These are phyloP conservation scores for Drosophila quasianomalipes DNA, from an alignment of 2,888 invertebrate species.

Conservation along the genomic window DNA sequence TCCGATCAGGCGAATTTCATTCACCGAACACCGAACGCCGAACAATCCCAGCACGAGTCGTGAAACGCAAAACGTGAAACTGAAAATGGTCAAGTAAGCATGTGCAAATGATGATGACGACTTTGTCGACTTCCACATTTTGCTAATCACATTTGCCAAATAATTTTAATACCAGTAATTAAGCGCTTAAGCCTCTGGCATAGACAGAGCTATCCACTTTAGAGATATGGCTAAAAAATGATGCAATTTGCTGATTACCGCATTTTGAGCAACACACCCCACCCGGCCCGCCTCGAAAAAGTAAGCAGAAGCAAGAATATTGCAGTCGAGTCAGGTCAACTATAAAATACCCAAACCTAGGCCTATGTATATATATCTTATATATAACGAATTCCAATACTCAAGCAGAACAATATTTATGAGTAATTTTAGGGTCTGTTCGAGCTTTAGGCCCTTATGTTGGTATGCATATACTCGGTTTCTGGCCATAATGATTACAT, in stretches of 20 bases:
- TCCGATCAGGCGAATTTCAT: conserved; percentile 16
- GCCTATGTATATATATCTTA: background rate
- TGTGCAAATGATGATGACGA: conserved; percentile 25
- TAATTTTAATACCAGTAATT: conserved; percentile 58
- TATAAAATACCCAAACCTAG: background rate
- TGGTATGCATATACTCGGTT: background rate
- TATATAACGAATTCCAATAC: background rate
- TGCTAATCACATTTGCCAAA: conserved; percentile 54
- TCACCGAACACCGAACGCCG: background rate
- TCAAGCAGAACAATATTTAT: background rate
- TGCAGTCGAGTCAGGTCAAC: background rate
- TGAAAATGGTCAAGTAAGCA: conserved; percentile 14
- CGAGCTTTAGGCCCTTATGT: background rate
- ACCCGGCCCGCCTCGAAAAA: background rate
- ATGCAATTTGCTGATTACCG: conserved; percentile 41
- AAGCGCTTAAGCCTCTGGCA: conserved; percentile 41
- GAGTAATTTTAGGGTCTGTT: background rate
- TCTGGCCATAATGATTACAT: conserved; percentile 27
- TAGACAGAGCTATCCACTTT: conserved; percentile 7
- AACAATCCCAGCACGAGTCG: conserved; percentile 1
- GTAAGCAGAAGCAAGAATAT: conserved; percentile 2
- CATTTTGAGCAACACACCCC: conserved; percentile 16
- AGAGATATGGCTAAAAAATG: conserved; percentile 7
- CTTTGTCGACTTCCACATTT: conserved; percentile 26
- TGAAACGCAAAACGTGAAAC: conserved; percentile 15